Percentiles rank a stretch among this genome's conserved stretches.
Evolutionary conservation across 2,797 vertebrate species (phyloP).

Genomic region (Muraenolepis orangiensis): DNA sequence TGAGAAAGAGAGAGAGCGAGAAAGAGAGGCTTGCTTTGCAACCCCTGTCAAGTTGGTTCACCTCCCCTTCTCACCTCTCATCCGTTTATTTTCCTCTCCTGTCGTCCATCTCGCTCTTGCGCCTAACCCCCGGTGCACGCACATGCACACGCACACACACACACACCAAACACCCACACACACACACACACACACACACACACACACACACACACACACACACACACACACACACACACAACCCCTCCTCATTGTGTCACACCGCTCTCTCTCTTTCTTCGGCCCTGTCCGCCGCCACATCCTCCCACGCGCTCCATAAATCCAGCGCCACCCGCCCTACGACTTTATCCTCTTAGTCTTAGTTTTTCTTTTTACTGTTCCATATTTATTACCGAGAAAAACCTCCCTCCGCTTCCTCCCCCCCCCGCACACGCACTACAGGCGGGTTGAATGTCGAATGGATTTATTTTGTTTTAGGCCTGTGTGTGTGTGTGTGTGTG

Average conservation of each 20-base stretch:
- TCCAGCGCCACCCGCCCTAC: conserved; percentile 32
- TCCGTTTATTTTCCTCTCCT: conserved; percentile 33
- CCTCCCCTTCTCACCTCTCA: conserved; percentile 40
- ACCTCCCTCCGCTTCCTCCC: too few relatives aligned
- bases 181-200: conserved; percentile 2
- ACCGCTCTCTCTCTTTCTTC: conserved; percentile 23
- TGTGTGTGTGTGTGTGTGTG: too few relatives aligned
- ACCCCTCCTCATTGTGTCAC: conserved; percentile 19
- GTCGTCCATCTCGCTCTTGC: conserved; percentile 1
- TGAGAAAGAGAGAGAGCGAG: too few relatives aligned
- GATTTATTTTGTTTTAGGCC: not conserved
- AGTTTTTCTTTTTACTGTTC: not conserved
- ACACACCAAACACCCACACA: conserved; percentile 8
- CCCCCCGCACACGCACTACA: not conserved
- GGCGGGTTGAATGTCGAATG: not conserved
- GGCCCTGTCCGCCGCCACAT: conserved; percentile 21
- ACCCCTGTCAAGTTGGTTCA: conserved; percentile 43
- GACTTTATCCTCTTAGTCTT: conserved; percentile 34
- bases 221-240: not conserved
- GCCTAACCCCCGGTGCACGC: conserved; percentile 25
- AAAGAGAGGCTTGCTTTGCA: conserved; percentile 4
- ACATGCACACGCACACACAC: conserved; percentile 26
- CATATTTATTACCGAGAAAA: not conserved
- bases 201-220: conserved; percentile 25
- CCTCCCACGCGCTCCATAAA: not conserved